Base-by-base conservation (phyloP, 2,888 invertebrate genomes). In the Agonopterix heracliana region DNA sequence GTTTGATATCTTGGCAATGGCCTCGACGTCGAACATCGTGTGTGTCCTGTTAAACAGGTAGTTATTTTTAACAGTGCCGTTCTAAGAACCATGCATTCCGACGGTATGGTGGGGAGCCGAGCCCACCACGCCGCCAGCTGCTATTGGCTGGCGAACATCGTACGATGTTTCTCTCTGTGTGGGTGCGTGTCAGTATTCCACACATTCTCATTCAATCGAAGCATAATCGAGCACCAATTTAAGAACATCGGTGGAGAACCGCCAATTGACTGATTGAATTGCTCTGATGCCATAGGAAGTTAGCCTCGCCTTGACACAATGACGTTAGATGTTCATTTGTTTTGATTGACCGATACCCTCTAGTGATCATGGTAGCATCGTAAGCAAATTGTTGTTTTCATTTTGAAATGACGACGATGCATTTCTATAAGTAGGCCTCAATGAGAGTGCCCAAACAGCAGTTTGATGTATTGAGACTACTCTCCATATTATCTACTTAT, bases 31-130 rank as follows among this genome's bases (percentile, higher is more conserved):
- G 50, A 67, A 64, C 64, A 63, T 65, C 72, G 63, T 72, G 68
- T 73, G 71, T 68, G 72, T 70, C 77, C 63, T 68, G 78, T 73
- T 72, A 70, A 78, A 80, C 83, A 79, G 76, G 85, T 78, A 72
- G 85, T 85, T 86, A 87, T 85, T 87, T 86, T 83, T 85, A 86
- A 75, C 83, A 77, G 77, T 77, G 80, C 78, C 77, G 75, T 78
- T 85, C 80, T 78, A 67, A 78, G 76, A 79, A 75, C 65, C 68
- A 72, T 73, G 73, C 86, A 86, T 86, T 82, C 87, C 85, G 59
- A 68, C 61, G 74, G 53, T 63, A 59, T 78, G 71, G 84, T 79
- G 85, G 87, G 85, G 81, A 74, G 88, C 62, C 89, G 82, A 87
- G 89, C 89, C 89, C 89, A 87, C 88, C 71, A 71, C 74, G 73